A percentile compares a stretch with the other conserved stretches of the same genome.
phyloP scores from a whole-genome alignment of 2,797 vertebrate species.

The Brachymystax lenok region DNA sequence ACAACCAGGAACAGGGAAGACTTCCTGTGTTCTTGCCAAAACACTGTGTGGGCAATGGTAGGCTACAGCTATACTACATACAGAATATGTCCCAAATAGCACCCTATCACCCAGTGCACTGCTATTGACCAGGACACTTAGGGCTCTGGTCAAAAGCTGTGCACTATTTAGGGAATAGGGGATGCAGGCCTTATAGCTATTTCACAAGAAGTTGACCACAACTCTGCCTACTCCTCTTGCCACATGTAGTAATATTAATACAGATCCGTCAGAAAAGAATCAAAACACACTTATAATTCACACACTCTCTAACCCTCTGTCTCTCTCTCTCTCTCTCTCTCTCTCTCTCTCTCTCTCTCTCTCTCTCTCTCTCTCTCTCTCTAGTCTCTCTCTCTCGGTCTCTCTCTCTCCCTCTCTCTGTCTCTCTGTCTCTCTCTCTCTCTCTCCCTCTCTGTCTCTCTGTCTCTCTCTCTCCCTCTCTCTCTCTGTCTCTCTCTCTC shows the following conservation, averaged over 20 bases:
- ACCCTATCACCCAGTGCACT: neutral
- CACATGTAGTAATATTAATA: neutral
- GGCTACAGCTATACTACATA: neutral
- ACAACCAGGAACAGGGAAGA: conserved; percentile 68
- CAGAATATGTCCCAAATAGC: neutral
- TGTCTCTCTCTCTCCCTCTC: no score
- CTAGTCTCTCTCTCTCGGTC: no score
- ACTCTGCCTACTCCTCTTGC: neutral
- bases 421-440: no score
- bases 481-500: no score
- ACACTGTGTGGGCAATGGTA: conserved; percentile 40
- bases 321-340: no score
- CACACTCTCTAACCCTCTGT: neutral
- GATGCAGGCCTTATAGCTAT: neutral
- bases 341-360: no score
- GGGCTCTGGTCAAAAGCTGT: neutral
- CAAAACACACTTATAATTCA: conserved; percentile 8
- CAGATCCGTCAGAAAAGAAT: conserved; percentile 6
- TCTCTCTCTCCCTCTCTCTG: no score
- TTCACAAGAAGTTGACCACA: neutral
- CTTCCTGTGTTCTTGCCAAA: conserved; percentile 80
- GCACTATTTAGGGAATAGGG: neutral
- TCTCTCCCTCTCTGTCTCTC: no score
- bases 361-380: rapidly evolving
- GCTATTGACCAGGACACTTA: neutral